phyloP scores from a whole-genome alignment of 2,888 invertebrate genomes.

The Erebia palarica region DNA sequence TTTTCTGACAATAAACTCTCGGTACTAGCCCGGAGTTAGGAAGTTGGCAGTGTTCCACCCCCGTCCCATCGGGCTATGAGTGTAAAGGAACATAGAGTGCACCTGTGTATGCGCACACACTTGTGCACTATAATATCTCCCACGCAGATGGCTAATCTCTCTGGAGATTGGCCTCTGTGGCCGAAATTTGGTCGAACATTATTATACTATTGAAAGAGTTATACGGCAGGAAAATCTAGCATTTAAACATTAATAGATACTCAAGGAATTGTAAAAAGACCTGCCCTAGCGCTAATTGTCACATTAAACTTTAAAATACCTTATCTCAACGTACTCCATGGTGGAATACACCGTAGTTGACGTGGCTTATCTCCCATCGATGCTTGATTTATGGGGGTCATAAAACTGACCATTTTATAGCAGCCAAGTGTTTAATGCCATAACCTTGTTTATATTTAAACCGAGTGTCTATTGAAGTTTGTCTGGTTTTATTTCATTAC shows the following conservation, averaged over 20 bases:
- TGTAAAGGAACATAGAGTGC: too few species aligned
- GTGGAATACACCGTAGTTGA: slow-evolving; percentile 20
- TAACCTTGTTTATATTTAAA: slow-evolving; percentile 53
- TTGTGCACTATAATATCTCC: too few species aligned
- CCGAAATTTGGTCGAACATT: too few species aligned
- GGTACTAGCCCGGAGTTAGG: too few species aligned
- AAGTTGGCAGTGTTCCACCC: too few species aligned
- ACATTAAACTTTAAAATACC: slow-evolving; percentile 18
- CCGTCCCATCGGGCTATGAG: too few species aligned
- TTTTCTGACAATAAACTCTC: too few species aligned
- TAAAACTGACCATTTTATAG: slow-evolving; percentile 74
- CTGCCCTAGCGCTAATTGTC: slow-evolving; percentile 6
- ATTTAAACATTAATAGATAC: neutral
- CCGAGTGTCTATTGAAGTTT: slow-evolving; percentile 51
- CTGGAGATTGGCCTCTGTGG: too few species aligned
- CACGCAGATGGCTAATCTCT: too few species aligned
- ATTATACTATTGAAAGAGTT: too few species aligned
- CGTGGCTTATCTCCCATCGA: slow-evolving; percentile 57
- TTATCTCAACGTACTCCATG: slow-evolving; percentile 9
- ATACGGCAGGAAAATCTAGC: too few species aligned
- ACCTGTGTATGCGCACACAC: too few species aligned
- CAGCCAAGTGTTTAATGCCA: slow-evolving; percentile 54
- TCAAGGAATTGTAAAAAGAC: slow-evolving; percentile 1
- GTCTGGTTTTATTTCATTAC: slow-evolving; percentile 48
- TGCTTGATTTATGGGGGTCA: slow-evolving; percentile 68